A percentile compares a stretch with the other conserved stretches of the same genome.
Conservation (phyloP, 2,888 invertebrate species). For the Lobophora halterata region DNA sequence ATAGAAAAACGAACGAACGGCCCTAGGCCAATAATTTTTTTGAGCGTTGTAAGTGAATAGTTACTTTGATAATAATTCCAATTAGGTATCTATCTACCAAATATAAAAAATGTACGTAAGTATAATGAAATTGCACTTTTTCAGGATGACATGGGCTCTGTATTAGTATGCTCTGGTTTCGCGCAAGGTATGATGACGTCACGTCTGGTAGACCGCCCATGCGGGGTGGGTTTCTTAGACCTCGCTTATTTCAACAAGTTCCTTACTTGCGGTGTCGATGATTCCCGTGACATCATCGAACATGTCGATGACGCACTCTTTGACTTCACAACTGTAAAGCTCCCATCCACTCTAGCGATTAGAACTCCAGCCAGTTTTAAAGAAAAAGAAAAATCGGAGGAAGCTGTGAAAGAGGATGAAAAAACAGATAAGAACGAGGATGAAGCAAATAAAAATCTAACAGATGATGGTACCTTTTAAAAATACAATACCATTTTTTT, state of each 20-base stretch:
- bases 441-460: too few species aligned
- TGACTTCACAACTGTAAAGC: constrained; percentile 34
- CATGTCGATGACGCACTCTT: constrained; percentile 44
- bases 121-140: too few species aligned
- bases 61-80: too few species aligned
- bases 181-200: constrained; percentile 64
- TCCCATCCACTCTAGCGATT: constrained; percentile 17
- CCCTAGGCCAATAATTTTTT: too few species aligned
- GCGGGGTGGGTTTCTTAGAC: constrained; percentile 65
- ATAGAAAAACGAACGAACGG: too few species aligned
- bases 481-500: too few species aligned
- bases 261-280: constrained; percentile 68
- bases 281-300: constrained; percentile 60
- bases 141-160: constrained; percentile 66
- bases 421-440: background rate
- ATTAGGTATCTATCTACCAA: too few species aligned
- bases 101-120: too few species aligned
- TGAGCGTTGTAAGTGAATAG: too few species aligned
- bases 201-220: constrained; percentile 63
- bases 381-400: background rate
- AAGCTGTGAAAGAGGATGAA: background rate
- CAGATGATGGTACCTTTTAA: too few species aligned
- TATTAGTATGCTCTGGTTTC: constrained; percentile 59
- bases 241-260: constrained; percentile 54
- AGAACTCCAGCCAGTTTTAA: constrained; percentile 1